Evolutionary conservation across 2,113 vertebrate species (phyloP).

Genomic region (Urocitellus parryii): DNA sequence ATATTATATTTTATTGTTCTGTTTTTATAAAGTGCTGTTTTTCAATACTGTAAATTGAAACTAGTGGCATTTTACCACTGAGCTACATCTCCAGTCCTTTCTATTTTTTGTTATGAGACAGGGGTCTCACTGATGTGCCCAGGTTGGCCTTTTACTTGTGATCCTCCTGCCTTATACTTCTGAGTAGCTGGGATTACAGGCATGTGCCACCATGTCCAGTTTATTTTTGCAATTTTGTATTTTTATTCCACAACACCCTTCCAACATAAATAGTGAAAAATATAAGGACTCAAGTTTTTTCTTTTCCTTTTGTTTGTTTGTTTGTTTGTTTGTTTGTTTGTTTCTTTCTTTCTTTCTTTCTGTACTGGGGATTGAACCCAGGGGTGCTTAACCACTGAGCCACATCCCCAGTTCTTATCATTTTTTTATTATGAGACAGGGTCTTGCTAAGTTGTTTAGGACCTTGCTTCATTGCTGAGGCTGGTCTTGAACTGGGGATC

Average conservation of each 20-base stretch:
- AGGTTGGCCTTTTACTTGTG: not conserved
- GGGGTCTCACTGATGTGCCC: not conserved
- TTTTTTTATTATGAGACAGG: not conserved
- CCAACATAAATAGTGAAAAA: not conserved
- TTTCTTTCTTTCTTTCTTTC: accelerated
- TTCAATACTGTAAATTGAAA: not conserved
- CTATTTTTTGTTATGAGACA: not conserved
- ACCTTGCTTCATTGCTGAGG: not conserved
- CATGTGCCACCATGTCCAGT: not conserved
- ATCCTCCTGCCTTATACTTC: not conserved
- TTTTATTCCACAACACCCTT: not conserved
- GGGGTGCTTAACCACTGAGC: too few relatives aligned
- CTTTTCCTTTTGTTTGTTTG: too few relatives aligned
- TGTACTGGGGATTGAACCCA: too few relatives aligned
- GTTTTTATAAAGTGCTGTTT: not conserved
- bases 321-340: too few relatives aligned
- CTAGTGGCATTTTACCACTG: not conserved
- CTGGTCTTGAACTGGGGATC: not conserved
- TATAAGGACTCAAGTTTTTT: not conserved
- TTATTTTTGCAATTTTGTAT: not conserved
- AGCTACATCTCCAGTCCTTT: not conserved
- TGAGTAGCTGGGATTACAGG: not conserved
- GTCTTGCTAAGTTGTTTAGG: too few relatives aligned
- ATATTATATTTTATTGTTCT: not conserved
- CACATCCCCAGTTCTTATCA: too few relatives aligned